phyloP scores from a whole-genome alignment of 2,113 vertebrate species.

The Gobiocypris rarus region DNA sequence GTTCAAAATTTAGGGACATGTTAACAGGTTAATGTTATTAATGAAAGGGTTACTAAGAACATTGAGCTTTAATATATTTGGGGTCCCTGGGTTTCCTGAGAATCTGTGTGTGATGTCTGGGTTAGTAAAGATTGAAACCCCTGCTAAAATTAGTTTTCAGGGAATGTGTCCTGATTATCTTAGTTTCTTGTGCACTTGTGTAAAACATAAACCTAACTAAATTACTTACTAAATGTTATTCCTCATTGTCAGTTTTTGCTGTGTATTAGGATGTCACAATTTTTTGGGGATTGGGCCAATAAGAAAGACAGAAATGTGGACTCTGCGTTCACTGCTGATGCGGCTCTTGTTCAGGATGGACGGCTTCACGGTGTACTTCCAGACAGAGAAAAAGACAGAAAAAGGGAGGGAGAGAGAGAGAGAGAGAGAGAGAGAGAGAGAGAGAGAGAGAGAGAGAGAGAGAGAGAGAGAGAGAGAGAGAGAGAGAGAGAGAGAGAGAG shows the following conservation, averaged over 20 bases:
- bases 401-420: slow-evolving; percentile 34
- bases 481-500: slow-evolving; percentile 41
- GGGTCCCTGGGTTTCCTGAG: too few relatives aligned
- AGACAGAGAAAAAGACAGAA: slow-evolving; percentile 58
- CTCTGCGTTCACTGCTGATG: slow-evolving; percentile 46
- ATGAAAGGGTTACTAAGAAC: too few relatives aligned
- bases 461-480: slow-evolving; percentile 55
- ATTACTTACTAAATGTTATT: background rate
- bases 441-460: too few relatives aligned
- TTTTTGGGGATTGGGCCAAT: background rate
- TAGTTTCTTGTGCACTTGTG: too few relatives aligned
- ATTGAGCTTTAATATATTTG: too few relatives aligned
- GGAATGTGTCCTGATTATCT: too few relatives aligned
- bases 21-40: too few relatives aligned
- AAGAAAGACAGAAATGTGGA: slow-evolving; percentile 55
- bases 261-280: background rate
- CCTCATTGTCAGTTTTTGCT: background rate
- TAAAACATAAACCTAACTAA: too few relatives aligned
- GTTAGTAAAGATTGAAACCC: too few relatives aligned
- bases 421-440: slow-evolving; percentile 39
- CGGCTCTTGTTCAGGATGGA: slow-evolving; percentile 58
- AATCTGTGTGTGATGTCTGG: too few relatives aligned
- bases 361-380: slow-evolving; percentile 41
- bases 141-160: too few relatives aligned
- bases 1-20: too few relatives aligned